Conservation (phyloP, 2,797 vertebrate species). For the Gastrophryne carolinensis region DNA sequence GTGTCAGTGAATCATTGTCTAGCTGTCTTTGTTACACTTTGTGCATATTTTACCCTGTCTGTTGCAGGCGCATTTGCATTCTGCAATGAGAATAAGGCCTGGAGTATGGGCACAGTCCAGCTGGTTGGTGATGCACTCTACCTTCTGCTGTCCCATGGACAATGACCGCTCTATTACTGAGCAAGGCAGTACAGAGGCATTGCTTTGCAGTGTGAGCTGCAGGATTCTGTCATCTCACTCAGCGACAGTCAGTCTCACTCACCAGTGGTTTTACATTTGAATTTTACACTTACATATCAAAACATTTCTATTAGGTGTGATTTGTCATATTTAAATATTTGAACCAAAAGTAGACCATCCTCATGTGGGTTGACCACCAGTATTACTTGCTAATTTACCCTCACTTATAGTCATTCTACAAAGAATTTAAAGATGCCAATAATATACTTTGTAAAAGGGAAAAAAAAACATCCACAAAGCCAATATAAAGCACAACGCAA, state of each 20-base stretch:
- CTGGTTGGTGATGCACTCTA: not conserved
- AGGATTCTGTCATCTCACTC: constrained; percentile 29
- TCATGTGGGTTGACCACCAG: not conserved
- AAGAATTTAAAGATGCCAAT: not conserved
- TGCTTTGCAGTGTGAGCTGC: constrained; percentile 10
- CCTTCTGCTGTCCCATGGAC: not conserved
- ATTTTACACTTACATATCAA: constrained; percentile 44
- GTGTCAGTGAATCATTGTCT: not conserved
- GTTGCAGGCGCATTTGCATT: not conserved
- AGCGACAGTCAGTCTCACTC: constrained; percentile 26
- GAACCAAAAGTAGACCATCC: constrained; percentile 4
- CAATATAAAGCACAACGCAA: no score
- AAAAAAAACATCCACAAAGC: no score
- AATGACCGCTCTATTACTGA: not conserved
- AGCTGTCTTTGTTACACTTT: not conserved
- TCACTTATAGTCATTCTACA: not conserved
- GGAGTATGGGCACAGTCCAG: not conserved
- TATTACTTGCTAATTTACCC: constrained; percentile 10
- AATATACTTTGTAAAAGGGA: not conserved
- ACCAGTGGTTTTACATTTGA: constrained; percentile 33
- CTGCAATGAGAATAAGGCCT: not conserved
- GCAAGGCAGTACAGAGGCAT: not conserved
- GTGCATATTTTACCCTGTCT: not conserved
- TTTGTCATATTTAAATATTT: constrained; percentile 31
- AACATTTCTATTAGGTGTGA: constrained; percentile 41